Evolutionary conservation across 2,888 invertebrate genomes (phyloP).

Genomic region (Drosophila histrio): DNA sequence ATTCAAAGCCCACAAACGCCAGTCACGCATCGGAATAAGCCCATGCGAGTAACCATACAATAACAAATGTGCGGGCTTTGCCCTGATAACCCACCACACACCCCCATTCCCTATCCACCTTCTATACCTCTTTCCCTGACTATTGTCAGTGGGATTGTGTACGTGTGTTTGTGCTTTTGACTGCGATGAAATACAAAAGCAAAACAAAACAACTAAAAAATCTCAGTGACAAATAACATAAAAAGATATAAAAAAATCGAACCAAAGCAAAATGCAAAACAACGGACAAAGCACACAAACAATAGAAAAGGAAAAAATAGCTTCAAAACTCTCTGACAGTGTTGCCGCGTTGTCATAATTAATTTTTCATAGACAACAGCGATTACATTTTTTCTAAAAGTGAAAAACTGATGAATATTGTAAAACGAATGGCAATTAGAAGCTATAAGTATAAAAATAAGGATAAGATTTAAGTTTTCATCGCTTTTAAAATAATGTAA

Average conservation of each 20-base stretch:
- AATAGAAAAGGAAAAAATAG: constrained; percentile 31
- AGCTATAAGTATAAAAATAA: too few species aligned
- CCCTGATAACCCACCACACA: constrained; percentile 25
- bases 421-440: too few species aligned
- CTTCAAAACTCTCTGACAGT: constrained; percentile 62
- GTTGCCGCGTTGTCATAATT: constrained; percentile 73
- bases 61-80: constrained; percentile 58
- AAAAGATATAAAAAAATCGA: constrained; percentile 30
- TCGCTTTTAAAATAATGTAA: not conserved
- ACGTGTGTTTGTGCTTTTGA: constrained; percentile 32
- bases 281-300: constrained; percentile 12
- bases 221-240: constrained; percentile 56
- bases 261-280: constrained; percentile 51
- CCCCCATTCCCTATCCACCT: not conserved
- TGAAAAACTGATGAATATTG: constrained; percentile 14
- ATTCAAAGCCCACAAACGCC: constrained; percentile 76
- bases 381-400: constrained; percentile 35
- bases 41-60: constrained; percentile 65
- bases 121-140: constrained; percentile 28
- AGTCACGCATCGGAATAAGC: constrained; percentile 75
- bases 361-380: constrained; percentile 48
- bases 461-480: too few species aligned
- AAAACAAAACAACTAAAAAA: constrained; percentile 69
- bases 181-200: constrained; percentile 47
- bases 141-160: constrained; percentile 13